A percentile compares a stretch with the other conserved stretches of the same genome.
Conservation (phyloP, 1,140 invertebrate genomes). For the Eupristina koningsbergeri region DNA sequence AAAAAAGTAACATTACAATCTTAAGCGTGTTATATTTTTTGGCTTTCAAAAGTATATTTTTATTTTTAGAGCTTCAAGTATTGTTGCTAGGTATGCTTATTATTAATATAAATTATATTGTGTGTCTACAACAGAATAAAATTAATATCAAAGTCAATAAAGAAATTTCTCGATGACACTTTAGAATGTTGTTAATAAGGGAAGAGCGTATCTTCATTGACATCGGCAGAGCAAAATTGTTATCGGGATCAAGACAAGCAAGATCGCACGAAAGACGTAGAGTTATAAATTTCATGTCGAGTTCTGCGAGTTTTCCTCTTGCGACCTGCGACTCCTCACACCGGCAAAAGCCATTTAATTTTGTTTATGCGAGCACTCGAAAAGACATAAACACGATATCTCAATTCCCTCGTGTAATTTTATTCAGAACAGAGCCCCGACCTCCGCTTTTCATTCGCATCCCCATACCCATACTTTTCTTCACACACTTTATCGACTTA, state of each 20-base stretch:
- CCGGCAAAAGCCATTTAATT: constrained; percentile 67
- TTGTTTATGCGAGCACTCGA: constrained; percentile 73
- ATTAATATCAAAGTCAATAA: constrained; percentile 40
- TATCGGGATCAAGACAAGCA: neutral
- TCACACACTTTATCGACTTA: constrained; percentile 50
- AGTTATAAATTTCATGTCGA: constrained; percentile 49
- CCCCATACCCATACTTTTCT: neutral
- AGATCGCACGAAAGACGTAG: constrained; percentile 38
- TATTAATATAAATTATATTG: constrained; percentile 19
- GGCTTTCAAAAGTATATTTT: no score
- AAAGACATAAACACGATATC: constrained; percentile 73
- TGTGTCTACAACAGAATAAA: neutral
- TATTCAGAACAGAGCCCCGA: constrained; percentile 43
- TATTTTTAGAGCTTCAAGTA: no score
- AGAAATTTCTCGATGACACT: neutral
- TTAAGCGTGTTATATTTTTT: no score
- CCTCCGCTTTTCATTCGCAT: neutral
- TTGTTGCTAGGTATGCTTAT: neutral
- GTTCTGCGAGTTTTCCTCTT: no score
- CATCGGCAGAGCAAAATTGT: no score
- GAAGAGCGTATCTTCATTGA: neutral
- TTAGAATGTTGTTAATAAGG: constrained; percentile 27
- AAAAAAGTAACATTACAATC: no score
- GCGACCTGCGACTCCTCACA: constrained; percentile 3
- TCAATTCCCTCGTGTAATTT: constrained; percentile 73